phyloP scores from a whole-genome alignment of 2,797 vertebrate genomes.

The Tokudaia muenninki region DNA sequence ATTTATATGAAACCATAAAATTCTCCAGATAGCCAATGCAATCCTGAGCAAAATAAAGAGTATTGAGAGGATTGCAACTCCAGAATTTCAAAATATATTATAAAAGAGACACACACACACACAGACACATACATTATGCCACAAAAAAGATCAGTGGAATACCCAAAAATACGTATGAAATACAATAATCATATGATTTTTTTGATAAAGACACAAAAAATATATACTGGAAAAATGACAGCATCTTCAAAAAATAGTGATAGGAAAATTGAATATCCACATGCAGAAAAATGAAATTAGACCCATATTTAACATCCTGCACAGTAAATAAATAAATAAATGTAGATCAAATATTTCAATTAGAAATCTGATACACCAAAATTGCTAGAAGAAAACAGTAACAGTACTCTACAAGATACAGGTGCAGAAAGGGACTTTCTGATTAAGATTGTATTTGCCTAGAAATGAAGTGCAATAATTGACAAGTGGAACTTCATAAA shows the following conservation, averaged over 20 bases:
- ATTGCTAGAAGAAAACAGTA: background rate
- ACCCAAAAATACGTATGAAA: background rate
- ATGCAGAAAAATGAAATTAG: background rate
- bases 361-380: background rate
- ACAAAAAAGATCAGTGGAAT: background rate
- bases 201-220: background rate
- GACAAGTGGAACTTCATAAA: no score
- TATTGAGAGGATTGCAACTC: background rate
- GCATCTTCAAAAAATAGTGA: background rate
- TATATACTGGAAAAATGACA: background rate
- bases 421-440: no score
- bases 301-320: background rate
- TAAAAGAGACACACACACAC: no score
- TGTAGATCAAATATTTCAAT: background rate
- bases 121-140: background rate
- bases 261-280: background rate
- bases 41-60: background rate
- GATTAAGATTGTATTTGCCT: no score
- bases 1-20: background rate
- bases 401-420: background rate
- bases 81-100: background rate
- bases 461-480: no score
- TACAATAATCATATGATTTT: background rate
- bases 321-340: no score
- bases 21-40: background rate